Base-by-base conservation (phyloP, 2,797 vertebrate genomes). In the Poecilia wingei region DNA sequence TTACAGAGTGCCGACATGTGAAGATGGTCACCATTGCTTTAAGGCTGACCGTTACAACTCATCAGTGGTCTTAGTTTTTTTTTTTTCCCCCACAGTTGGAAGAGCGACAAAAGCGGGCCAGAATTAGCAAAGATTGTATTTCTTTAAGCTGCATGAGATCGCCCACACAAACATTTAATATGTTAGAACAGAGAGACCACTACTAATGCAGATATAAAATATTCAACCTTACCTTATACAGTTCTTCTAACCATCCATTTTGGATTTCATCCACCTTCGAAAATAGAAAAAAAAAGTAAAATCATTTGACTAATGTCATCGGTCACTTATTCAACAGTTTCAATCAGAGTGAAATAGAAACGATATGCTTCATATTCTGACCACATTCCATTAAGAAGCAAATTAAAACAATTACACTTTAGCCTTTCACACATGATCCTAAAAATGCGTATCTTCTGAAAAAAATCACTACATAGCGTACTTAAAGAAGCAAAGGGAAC, bases 241-340 rank as follows among this genome's bases (percentile, higher is more conserved):
- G 86, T 83, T 97, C 96, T 77, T 93, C 94, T n/a, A 97, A 84
- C 96, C 96, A 97, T 64, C 94, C 92, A 39, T 77, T 91, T 88
- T 96, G 94, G 81, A 97, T 94, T 79, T 96, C 95, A 77, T 93
- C 94, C 66, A 96, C 81, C 96, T 97, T 81, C 16, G 59, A 88
- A 86, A 76, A 87, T 10, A 13, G 87, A 20, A 20, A 16, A 7
- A 85, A 74, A 85, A 74, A 84, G 22, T 61, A 39, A 76, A 78
- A 55, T 16, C 1, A 79, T 78, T 25, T 75, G 3, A 55, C 14
- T 14, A 0, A 39, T 51, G 10, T 25, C 31, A 45, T n/a, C 22
- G 14, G 16, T 12, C 31, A 78, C 4, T 13, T 31, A 25, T 16
- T 79, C 0, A 61, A 12, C 12, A 14, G 8, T 46, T n/a, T 76